Evolutionary conservation across 2,113 vertebrate genomes (phyloP), one percentile per base, ranked within the genome.

Genomic region (Todiramphus saurophagus): DNA sequence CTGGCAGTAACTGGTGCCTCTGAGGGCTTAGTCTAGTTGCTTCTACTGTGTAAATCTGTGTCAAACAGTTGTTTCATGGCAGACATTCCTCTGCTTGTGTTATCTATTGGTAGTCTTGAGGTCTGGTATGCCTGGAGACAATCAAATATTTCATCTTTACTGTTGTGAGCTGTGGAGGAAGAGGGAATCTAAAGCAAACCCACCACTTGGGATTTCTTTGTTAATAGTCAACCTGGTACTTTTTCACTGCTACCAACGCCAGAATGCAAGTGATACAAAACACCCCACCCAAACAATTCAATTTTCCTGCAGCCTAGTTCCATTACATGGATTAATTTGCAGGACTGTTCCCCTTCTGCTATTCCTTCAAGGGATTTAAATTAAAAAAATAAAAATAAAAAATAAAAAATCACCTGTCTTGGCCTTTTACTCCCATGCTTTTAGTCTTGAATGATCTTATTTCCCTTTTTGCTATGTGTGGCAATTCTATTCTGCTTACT

Each of bases 1-100:
- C 87, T 95, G 77, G 77, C 73, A 91, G 94, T 13, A 95, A 58
- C 30, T 82, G 44, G 53, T 91, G 48, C 62, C 80, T 64, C 89
- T 79, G 62, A 89, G n/a, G 44, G 31, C 77, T 93, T 68, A 87
- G n/a, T 89, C 39, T 89, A 79, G 56, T n/a, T 81, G 48, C 60
- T 95, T 85, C 55, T 87, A 37, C 64, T 74, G 13, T 9, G 68
- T 75, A 91, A 74, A 84, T 70, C 60, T 83, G 50, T 66, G 55
- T 83, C 73, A 51, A 87, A 70, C 56, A 75, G 53, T 82, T 82
- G 76, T 76, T 95, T 83, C 62, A 85, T 9, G n/a, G 58, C 53
- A 91, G 70, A 85, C 84, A 80, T 87, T 97, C 58, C 44, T 75
- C 56, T 73, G 66, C 24, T 62, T 82, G 10, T 44, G 58, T 84